phyloP scores from a whole-genome alignment of 2,113 vertebrate genomes.

The Synodontis membranacea region DNA sequence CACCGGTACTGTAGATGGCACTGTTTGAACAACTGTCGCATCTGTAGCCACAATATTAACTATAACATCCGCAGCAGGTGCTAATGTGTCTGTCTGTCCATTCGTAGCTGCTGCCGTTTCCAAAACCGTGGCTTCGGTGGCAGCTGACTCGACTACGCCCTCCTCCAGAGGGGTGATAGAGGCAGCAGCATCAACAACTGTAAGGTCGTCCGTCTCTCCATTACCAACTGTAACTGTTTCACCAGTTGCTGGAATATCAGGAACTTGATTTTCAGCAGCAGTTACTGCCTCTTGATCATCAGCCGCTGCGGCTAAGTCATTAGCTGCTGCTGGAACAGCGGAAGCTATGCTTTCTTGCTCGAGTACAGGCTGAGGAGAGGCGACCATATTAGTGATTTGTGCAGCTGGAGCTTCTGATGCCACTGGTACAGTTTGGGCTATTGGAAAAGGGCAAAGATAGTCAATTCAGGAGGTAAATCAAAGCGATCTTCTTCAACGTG shows the following conservation, averaged over 20 bases:
- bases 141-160: conserved; percentile 59
- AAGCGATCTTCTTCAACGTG: neutral
- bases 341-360: conserved; percentile 11
- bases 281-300: conserved; percentile 38
- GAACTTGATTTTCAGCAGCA: conserved; percentile 57
- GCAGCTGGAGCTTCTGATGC: conserved; percentile 58
- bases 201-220: conserved; percentile 65
- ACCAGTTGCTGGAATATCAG: conserved; percentile 66
- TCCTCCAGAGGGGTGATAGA: conserved; percentile 58
- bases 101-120: conserved; percentile 64
- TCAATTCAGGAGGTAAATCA: neutral
- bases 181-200: conserved; percentile 56
- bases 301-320: conserved; percentile 41
- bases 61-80: conserved; percentile 64
- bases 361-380: conserved; percentile 57
- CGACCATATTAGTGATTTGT: conserved; percentile 30
- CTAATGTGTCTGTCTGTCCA: conserved; percentile 67
- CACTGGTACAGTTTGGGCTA: conserved; percentile 55
- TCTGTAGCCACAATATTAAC: conserved; percentile 65
- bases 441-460: neutral
- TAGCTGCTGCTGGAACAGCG: conserved; percentile 28
- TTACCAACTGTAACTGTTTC: conserved; percentile 64
- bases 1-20: conserved; percentile 64
- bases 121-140: conserved; percentile 50
- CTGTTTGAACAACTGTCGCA: conserved; percentile 66